Evolutionary conservation across 2,113 vertebrate species (phyloP).

Genomic region (Rhea pennata): DNA sequence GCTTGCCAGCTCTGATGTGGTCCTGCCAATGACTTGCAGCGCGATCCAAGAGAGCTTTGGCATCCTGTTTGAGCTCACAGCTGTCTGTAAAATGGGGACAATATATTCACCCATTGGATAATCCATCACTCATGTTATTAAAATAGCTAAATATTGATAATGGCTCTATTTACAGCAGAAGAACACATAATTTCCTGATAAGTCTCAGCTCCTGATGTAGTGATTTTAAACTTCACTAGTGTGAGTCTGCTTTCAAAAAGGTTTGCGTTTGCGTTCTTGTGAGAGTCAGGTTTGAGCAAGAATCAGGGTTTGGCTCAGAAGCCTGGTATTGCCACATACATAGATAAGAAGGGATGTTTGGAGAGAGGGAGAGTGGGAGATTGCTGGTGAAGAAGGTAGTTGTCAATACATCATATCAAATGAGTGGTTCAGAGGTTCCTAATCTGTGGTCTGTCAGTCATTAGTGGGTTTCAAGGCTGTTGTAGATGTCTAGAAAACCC

Average conservation of each 20-base stretch:
- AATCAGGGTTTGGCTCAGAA: background rate
- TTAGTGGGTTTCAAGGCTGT: background rate
- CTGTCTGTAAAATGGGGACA: conserved; percentile 2
- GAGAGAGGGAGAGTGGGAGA: background rate
- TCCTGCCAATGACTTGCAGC: background rate
- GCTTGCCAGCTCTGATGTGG: background rate
- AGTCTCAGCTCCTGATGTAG: background rate
- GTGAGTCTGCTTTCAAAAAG: background rate
- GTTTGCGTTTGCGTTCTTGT: conserved; percentile 5
- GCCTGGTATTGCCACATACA: background rate
- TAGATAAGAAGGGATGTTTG: background rate
- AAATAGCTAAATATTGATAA: background rate
- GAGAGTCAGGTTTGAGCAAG: background rate
- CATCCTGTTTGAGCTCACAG: background rate
- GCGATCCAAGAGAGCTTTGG: background rate
- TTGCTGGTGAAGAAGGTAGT: background rate
- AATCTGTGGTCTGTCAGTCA: background rate
- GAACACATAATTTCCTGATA: background rate
- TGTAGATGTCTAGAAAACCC: accelerated
- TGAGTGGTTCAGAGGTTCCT: background rate
- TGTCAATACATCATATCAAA: background rate
- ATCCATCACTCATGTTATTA: background rate
- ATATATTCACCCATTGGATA: background rate
- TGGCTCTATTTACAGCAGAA: background rate
- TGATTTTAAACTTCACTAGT: background rate